phyloP scores from a whole-genome alignment of 2,888 invertebrate species.

The Branchellion lobata region DNA sequence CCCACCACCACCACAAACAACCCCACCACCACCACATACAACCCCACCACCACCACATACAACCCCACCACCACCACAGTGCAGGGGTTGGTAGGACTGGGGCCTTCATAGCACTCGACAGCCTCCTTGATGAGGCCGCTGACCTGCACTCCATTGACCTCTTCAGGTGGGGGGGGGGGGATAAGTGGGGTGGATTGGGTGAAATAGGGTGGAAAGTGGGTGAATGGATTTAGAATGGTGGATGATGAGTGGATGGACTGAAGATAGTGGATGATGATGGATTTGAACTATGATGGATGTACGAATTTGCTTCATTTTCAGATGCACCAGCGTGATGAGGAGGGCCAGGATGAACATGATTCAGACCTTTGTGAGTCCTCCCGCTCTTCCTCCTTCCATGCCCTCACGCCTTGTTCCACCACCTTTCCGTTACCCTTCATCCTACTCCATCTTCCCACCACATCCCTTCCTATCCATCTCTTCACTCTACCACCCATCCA shows the following conservation, averaged over 20 bases:
- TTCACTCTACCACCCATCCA: no score
- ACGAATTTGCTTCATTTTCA: conserved; percentile 31
- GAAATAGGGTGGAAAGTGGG: background rate
- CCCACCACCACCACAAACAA: no score
- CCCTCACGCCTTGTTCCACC: no score
- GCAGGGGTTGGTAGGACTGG: conserved; percentile 57
- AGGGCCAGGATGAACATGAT: conserved; percentile 56
- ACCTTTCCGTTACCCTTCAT: no score
- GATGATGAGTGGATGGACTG: background rate
- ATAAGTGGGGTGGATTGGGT: background rate
- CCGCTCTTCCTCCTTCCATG: background rate
- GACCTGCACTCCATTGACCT: conserved; percentile 53
- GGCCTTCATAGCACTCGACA: conserved; percentile 55
- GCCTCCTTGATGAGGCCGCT: conserved; percentile 53
- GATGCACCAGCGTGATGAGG: conserved; percentile 53
- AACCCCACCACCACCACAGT: conserved; percentile 44
- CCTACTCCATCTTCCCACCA: no score
- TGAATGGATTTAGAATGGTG: background rate
- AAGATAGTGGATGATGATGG: background rate
- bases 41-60: no score
- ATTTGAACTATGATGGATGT: background rate
- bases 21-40: no score
- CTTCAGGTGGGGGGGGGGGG: conserved; percentile 26
- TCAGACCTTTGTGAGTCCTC: conserved; percentile 53
- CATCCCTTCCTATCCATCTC: no score